Percentiles rank a stretch among this genome's conserved stretches.
These are phyloP conservation scores for Eubasilissa splendida DNA, from an alignment of 2,888 invertebrate genomes.

Conservation along the genomic window DNA sequence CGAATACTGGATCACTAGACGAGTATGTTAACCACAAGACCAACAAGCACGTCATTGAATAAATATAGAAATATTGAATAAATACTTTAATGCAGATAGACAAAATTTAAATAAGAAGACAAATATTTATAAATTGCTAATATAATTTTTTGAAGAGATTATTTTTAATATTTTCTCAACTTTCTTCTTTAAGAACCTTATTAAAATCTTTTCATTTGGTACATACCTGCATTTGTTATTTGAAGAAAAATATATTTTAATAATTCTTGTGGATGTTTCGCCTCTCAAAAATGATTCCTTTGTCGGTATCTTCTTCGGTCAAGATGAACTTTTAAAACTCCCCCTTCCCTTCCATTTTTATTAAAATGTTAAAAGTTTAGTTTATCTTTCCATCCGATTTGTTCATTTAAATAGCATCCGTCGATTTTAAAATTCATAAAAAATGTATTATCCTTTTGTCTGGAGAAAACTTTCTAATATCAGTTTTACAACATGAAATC, in stretches of 20 bases:
- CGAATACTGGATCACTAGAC: too few relatives aligned
- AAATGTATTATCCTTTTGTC: slow-evolving; percentile 38
- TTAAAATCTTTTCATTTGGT: too few relatives aligned
- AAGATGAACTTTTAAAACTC: slow-evolving; percentile 41
- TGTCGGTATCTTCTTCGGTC: slow-evolving; percentile 34
- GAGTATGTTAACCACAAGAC: too few relatives aligned
- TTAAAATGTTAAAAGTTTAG: slow-evolving; percentile 42
- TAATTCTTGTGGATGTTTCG: background rate
- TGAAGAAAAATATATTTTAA: background rate
- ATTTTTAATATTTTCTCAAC: too few relatives aligned
- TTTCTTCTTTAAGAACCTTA: too few relatives aligned
- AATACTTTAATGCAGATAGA: too few relatives aligned
- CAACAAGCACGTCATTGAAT: too few relatives aligned
- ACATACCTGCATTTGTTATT: background rate
- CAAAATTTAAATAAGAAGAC: too few relatives aligned
- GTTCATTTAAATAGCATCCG: slow-evolving; percentile 34
- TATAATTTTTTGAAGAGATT: too few relatives aligned
- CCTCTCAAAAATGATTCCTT: slow-evolving; percentile 37
- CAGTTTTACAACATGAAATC: background rate
- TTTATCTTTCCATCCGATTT: background rate
- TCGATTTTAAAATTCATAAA: slow-evolving; percentile 43
- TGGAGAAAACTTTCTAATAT: background rate
- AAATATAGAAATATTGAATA: too few relatives aligned
- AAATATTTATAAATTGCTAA: too few relatives aligned
- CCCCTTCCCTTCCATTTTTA: slow-evolving; percentile 18